phyloP scores from a whole-genome alignment of 1,140 invertebrate genomes.

The Hylaeus anthracinus region DNA sequence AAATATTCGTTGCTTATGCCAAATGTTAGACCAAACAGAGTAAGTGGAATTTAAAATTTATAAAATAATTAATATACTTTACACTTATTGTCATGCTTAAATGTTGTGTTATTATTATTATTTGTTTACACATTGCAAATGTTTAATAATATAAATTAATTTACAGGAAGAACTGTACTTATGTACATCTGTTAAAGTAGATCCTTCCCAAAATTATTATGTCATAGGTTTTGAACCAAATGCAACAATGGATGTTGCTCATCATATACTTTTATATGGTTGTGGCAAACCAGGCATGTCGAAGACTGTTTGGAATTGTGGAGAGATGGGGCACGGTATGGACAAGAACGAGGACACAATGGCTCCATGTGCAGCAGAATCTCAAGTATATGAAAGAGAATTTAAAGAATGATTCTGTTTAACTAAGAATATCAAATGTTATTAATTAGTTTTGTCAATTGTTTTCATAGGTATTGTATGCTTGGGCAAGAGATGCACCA shows the following conservation, averaged over 20 bases:
- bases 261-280: constrained; percentile 98
- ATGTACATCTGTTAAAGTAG: constrained; percentile 91
- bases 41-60: constrained; percentile 76
- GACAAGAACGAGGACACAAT: constrained; percentile 79
- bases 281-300: constrained; percentile 91
- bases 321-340: constrained; percentile 89
- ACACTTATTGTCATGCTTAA: background rate
- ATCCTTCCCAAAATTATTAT: constrained; percentile 86
- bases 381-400: constrained; percentile 82
- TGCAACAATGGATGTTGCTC: constrained; percentile 93
- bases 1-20: constrained; percentile 87
- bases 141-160: constrained; percentile 2
- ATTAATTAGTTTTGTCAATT: constrained; percentile 10
- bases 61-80: background rate
- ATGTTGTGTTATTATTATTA: background rate
- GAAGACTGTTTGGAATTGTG: constrained; percentile 94
- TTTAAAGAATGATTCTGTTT: background rate
- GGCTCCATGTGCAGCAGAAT: constrained; percentile 86
- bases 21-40: constrained; percentile 85
- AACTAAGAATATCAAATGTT: background rate
- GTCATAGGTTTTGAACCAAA: constrained; percentile 97
- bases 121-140: background rate
- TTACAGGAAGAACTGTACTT: constrained; percentile 92
- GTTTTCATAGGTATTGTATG: constrained; percentile 91
- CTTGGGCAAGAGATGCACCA: constrained; percentile 98